phyloP scores from a whole-genome alignment of 2,113 vertebrate species.

The Takifugu flavidus region DNA sequence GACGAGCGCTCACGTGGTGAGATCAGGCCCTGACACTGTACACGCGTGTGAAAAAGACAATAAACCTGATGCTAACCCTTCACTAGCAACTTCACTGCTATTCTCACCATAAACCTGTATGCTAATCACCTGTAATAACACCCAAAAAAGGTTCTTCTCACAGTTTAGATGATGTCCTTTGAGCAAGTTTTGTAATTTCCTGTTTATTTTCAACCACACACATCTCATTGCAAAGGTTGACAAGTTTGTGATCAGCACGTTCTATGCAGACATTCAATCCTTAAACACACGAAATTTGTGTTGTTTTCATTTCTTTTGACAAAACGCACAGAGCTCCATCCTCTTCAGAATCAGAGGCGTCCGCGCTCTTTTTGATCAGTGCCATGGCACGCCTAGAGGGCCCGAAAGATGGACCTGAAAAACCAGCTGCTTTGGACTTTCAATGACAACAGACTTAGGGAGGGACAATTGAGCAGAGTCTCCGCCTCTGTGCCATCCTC shows the following conservation, averaged over 20 bases:
- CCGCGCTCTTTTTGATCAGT: slow-evolving; percentile 30
- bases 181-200: slow-evolving; percentile 16
- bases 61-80: too few relatives aligned
- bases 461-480: slow-evolving; percentile 24
- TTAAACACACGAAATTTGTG: neutral
- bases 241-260: neutral
- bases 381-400: slow-evolving; percentile 55
- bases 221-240: slow-evolving; percentile 7
- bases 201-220: slow-evolving; percentile 54
- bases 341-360: slow-evolving; percentile 11
- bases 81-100: too few relatives aligned
- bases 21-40: too few relatives aligned
- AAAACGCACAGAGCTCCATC: neutral
- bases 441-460: slow-evolving; percentile 9
- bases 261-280: too few relatives aligned
- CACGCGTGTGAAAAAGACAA: too few relatives aligned
- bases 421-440: slow-evolving; percentile 70
- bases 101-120: too few relatives aligned
- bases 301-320: neutral
- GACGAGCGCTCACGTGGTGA: too few relatives aligned
- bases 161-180: slow-evolving; percentile 22
- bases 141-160: slow-evolving; percentile 1
- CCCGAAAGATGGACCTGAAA: slow-evolving; percentile 72
- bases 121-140: neutral
- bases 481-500: slow-evolving; percentile 34